phyloP scores from a whole-genome alignment of 2,797 vertebrate genomes.

The Molossus alvarezi region DNA sequence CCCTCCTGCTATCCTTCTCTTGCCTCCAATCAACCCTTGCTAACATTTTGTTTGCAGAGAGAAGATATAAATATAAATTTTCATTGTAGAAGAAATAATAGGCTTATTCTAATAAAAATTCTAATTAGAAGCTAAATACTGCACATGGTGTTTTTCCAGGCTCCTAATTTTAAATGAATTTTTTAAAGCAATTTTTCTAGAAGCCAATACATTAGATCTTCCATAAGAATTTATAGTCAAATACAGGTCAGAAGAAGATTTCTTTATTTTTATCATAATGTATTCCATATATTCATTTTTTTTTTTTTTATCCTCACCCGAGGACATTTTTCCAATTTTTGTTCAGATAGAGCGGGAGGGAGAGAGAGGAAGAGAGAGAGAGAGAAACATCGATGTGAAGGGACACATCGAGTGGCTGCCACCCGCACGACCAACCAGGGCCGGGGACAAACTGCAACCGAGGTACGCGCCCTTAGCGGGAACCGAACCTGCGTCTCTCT shows the following conservation, averaged over 20 bases:
- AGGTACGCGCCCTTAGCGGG: no score
- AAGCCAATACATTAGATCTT: background rate
- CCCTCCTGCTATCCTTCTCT: constrained; percentile 67
- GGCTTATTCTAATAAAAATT: constrained; percentile 67
- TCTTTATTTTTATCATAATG: constrained; percentile 18
- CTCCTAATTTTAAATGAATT: constrained; percentile 57
- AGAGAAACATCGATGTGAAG: no score
- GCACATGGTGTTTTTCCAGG: constrained; percentile 42
- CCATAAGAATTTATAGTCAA: constrained; percentile 13
- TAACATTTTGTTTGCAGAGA: constrained; percentile 72
- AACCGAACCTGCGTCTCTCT: no score
- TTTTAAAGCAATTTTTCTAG: constrained; percentile 53
- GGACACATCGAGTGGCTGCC: no score
- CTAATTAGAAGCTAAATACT: constrained; percentile 65
- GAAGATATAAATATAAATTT: constrained; percentile 76
- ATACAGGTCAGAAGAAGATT: constrained; percentile 35
- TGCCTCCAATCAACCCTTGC: constrained; percentile 67
- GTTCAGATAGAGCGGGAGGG: no score
- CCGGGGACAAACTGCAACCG: no score
- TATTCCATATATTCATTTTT: background rate
- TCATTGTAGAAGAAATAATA: constrained; percentile 76
- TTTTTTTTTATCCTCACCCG: no score
- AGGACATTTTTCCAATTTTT: no score
- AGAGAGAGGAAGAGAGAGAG: no score
- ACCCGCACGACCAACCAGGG: no score